These are phyloP conservation scores for Cydia fagiglandana DNA, from an alignment of 1,140 invertebrate genomes.

Conservation along the genomic window DNA sequence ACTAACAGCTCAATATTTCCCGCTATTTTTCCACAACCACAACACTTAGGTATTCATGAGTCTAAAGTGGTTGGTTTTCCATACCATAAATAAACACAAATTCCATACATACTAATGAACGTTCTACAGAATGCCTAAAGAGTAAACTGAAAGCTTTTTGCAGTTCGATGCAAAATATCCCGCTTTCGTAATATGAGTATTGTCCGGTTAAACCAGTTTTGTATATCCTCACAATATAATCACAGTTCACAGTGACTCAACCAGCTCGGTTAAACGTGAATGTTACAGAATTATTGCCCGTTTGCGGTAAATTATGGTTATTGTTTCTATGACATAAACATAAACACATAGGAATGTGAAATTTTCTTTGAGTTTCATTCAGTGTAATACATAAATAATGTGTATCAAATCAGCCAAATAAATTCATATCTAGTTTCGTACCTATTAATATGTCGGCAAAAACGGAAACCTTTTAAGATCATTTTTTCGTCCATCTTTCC, in stretches of 20 bases:
- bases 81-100: background rate
- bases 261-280: background rate
- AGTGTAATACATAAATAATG: background rate
- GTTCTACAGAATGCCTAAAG: background rate
- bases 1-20: background rate
- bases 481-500: too few relatives aligned
- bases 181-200: constrained; percentile 15
- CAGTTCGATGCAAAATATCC: constrained; percentile 5
- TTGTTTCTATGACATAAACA: constrained; percentile 10
- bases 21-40: too few relatives aligned
- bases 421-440: too few relatives aligned
- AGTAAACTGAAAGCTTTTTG: constrained; percentile 14
- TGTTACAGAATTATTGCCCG: constrained; percentile 10
- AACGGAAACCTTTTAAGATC: too few relatives aligned
- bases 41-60: too few relatives aligned
- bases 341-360: background rate
- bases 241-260: background rate
- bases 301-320: constrained; percentile 8
- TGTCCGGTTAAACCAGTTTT: constrained; percentile 20
- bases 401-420: background rate
- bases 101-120: background rate
- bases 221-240: constrained; percentile 1
- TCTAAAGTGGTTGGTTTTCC: background rate
- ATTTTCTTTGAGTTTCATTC: background rate
- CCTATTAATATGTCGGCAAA: too few relatives aligned